Evolutionary conservation across 2,888 invertebrate species (phyloP).

Genomic region (Conistra vaccinii): DNA sequence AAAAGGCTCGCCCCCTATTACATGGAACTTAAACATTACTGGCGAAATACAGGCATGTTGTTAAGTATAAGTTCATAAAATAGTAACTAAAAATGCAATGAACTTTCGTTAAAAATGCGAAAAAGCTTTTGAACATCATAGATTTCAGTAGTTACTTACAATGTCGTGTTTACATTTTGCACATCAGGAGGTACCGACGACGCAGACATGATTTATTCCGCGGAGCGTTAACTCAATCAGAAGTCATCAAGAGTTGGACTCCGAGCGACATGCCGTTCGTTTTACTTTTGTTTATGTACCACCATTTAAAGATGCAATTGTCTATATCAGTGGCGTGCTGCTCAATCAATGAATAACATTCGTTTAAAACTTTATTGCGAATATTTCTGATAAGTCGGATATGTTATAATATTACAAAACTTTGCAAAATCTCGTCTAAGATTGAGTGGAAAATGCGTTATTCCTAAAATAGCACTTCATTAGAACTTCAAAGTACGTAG

Average conservation of each 20-base stretch:
- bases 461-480: background rate
- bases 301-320: slow-evolving; percentile 38
- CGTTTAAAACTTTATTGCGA: slow-evolving; percentile 9
- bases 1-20: no score
- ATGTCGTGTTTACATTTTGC: slow-evolving; percentile 3
- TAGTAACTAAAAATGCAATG: background rate
- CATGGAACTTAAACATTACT: no score
- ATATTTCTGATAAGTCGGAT: background rate
- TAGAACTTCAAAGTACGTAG: background rate
- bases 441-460: background rate
- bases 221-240: slow-evolving; percentile 53
- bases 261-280: slow-evolving; percentile 13
- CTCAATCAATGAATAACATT: slow-evolving; percentile 21
- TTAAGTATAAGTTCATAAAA: no score
- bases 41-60: no score
- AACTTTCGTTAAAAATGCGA: no score
- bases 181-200: background rate
- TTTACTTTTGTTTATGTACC: slow-evolving; percentile 34
- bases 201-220: slow-evolving; percentile 9
- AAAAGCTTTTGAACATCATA: no score
- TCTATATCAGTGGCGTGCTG: background rate
- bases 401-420: background rate
- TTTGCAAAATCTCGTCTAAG: background rate
- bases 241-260: slow-evolving; percentile 42
- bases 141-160: no score